A percentile compares a stretch with the other conserved stretches of the same genome.
phyloP scores from a whole-genome alignment of 2,888 invertebrate genomes.

The Ametastegia equiseti region DNA sequence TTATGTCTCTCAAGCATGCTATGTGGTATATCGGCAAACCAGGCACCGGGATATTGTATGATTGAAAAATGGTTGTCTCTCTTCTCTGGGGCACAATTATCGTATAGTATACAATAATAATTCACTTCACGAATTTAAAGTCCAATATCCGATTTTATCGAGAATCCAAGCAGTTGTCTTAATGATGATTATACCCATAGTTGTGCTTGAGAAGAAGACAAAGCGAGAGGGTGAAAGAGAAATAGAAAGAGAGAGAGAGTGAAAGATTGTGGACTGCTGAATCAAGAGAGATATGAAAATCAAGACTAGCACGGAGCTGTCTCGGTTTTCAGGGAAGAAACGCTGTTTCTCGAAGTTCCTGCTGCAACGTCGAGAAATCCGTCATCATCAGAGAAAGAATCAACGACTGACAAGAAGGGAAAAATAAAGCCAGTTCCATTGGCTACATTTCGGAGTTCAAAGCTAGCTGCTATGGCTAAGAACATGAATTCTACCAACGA shows the following conservation, averaged over 20 bases:
- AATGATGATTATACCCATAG: conserved; percentile 1
- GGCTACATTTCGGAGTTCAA: conserved; percentile 70
- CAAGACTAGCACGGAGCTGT: conserved; percentile 56
- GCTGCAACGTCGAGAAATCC: conserved; percentile 35
- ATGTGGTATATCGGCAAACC: neutral
- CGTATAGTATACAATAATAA: neutral
- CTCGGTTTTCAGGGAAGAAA: conserved; percentile 70
- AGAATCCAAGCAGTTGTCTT: neutral
- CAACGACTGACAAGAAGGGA: conserved; percentile 47
- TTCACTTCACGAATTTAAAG: neutral
- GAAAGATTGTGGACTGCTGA: conserved; percentile 18
- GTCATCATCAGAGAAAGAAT: conserved; percentile 18
- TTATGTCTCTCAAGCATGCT: conserved; percentile 35
- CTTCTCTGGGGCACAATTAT: neutral
- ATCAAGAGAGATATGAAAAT: conserved; percentile 32
- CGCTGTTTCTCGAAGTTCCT: conserved; percentile 67
- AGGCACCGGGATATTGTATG: neutral
- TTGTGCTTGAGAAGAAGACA: neutral
- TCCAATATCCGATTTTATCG: neutral
- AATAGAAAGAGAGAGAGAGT: neutral
- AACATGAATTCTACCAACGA: conserved; percentile 67
- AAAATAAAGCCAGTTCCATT: conserved; percentile 65
- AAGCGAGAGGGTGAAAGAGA: neutral
- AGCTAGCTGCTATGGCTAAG: conserved; percentile 72
- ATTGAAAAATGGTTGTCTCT: neutral